Conservation (phyloP, 2,797 vertebrate genomes). For the Halcyon leucocephala region DNA sequence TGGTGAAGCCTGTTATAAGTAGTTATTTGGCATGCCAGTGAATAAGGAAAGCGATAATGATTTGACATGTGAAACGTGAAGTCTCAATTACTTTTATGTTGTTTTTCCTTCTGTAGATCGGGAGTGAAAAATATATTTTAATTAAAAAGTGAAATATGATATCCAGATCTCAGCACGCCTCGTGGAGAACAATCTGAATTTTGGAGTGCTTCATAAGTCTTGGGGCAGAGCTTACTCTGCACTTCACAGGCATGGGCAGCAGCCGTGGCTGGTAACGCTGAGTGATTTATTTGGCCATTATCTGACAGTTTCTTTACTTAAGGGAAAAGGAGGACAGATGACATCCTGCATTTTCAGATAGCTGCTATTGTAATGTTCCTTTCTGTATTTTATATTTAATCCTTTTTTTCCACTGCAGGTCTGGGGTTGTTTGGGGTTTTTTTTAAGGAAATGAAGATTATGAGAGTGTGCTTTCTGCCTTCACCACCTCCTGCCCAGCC, state of each 20-base stretch:
- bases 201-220: constrained; percentile 18
- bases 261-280: not conserved
- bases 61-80: constrained; percentile 61
- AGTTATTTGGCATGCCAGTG: constrained; percentile 47
- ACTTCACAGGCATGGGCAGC: not conserved
- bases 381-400: not conserved
- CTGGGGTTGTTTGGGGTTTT: not conserved
- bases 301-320: constrained; percentile 40
- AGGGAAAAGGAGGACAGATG: not conserved
- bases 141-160: constrained; percentile 58
- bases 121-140: constrained; percentile 59
- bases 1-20: constrained; percentile 47
- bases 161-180: constrained; percentile 10
- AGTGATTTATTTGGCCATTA: constrained; percentile 51
- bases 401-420: not conserved
- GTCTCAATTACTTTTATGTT: constrained; percentile 71
- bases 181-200: not conserved
- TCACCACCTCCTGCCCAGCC: not conserved
- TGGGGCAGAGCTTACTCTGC: not conserved
- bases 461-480: not conserved
- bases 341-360: not conserved
- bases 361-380: not conserved
- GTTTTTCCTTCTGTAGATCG: constrained; percentile 30
- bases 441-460: not conserved
- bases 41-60: constrained; percentile 39